Percentiles rank a stretch among this genome's conserved stretches.
Conservation (phyloP, 2,888 invertebrate genomes). For the Antitype chi region DNA sequence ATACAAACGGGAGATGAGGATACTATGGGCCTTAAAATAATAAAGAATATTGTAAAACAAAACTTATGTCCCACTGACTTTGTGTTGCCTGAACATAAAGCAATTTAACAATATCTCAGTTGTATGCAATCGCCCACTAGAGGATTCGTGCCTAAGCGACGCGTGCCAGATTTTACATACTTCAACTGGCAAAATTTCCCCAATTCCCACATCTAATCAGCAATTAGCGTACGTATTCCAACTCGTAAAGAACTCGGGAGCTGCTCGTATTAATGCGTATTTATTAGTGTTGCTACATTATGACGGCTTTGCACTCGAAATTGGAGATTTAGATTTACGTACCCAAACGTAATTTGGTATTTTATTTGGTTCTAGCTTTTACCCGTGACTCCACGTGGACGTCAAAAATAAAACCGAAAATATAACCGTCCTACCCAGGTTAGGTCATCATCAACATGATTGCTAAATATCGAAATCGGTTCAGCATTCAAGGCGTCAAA, state of each 20-base stretch:
- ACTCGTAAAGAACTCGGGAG: conserved; percentile 65
- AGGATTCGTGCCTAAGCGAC: conserved; percentile 53
- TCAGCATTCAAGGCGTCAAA: not conserved
- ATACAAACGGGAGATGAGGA: no score
- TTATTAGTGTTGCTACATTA: conserved; percentile 65
- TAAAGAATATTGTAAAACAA: not conserved
- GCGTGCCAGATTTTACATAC: conserved; percentile 61
- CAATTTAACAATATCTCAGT: conserved; percentile 49
- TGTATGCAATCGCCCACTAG: conserved; percentile 49
- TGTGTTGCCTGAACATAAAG: conserved; percentile 45
- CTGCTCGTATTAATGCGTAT: conserved; percentile 67
- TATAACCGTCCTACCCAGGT: no score
- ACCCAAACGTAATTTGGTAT: not conserved
- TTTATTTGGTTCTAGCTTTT: not conserved
- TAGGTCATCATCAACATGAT: no score
- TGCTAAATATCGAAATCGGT: not conserved
- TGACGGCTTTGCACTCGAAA: conserved; percentile 33
- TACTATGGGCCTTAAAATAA: no score
- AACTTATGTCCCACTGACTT: conserved; percentile 1
- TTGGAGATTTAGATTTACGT: conserved; percentile 23
- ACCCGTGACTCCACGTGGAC: not conserved
- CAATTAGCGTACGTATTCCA: conserved; percentile 69
- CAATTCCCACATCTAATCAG: conserved; percentile 71
- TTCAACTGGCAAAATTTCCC: conserved; percentile 63
- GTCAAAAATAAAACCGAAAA: no score